These are phyloP conservation scores for Riparia riparia DNA, from an alignment of 2,113 vertebrate genomes.

Conservation along the genomic window DNA sequence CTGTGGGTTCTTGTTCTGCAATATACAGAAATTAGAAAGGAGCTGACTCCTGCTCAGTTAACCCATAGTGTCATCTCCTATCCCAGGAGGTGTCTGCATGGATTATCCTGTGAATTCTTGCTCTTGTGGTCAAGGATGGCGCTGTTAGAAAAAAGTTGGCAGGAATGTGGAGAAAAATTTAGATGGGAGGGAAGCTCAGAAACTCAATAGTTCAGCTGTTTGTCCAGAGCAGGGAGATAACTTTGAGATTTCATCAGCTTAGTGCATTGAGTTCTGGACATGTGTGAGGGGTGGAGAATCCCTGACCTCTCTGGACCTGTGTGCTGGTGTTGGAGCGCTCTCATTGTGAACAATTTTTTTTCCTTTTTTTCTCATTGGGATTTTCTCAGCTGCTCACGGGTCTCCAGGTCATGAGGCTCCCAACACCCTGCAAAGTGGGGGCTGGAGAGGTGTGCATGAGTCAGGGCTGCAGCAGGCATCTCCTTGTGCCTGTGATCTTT, in stretches of 20 bases:
- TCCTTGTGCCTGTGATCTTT: background rate
- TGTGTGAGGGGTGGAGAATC: background rate
- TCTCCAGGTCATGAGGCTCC: background rate
- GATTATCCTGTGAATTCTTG: background rate
- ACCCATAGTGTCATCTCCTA: accelerated
- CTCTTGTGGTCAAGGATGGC: background rate
- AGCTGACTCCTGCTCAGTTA: background rate
- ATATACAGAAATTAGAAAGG: background rate
- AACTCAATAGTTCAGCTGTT: background rate
- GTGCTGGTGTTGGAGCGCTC: background rate
- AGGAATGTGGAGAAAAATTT: background rate
- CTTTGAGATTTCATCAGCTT: background rate
- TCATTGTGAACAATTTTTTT: background rate
- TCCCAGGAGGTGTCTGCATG: background rate
- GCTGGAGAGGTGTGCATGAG: background rate
- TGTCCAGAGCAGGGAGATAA: background rate
- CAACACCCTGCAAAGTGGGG: accelerated
- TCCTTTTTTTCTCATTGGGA: background rate
- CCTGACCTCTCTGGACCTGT: background rate
- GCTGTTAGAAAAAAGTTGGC: background rate
- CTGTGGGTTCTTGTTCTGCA: background rate
- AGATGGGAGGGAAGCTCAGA: background rate
- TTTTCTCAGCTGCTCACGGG: background rate
- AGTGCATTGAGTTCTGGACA: background rate
- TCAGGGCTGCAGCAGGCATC: background rate